Percentiles rank a stretch among this genome's conserved stretches.
These are phyloP conservation scores for Rhynchotus rufescens DNA, from an alignment of 2,797 vertebrate genomes.

Conservation along the genomic window DNA sequence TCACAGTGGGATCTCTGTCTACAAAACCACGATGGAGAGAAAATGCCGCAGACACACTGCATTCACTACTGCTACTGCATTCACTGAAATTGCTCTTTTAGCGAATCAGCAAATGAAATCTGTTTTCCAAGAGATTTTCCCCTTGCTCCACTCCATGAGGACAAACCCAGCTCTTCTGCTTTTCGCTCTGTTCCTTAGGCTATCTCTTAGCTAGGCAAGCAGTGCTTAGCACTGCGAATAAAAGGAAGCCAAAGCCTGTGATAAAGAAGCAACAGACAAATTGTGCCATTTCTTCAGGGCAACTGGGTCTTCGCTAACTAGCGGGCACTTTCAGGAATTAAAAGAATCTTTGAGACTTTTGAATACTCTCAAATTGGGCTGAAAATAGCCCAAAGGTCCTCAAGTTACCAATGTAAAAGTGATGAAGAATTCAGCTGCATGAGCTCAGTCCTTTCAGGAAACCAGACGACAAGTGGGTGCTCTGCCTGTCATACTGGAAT, in stretches of 20 bases:
- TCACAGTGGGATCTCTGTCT: not conserved
- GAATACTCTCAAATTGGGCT: not conserved
- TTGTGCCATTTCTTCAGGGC: not conserved
- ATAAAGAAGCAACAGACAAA: not conserved
- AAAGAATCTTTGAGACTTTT: not conserved
- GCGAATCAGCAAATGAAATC: not conserved
- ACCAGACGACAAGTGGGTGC: not conserved
- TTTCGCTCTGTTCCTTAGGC: not conserved
- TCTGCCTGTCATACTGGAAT: not conserved
- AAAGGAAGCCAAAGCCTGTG: not conserved
- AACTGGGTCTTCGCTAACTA: not conserved
- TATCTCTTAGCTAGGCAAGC: not conserved
- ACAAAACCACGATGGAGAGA: not conserved
- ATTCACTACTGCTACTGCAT: not conserved
- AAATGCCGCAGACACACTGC: not conserved
- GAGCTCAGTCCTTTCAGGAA: not conserved
- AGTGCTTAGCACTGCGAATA: not conserved
- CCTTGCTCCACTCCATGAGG: not conserved
- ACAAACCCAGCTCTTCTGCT: not conserved
- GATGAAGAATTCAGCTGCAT: not conserved
- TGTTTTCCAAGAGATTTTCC: not conserved
- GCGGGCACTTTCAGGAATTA: not conserved
- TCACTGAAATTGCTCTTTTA: not conserved
- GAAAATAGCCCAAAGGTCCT: not conserved
- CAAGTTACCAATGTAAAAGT: not conserved